Evolutionary conservation across 2,888 invertebrate species (phyloP).

Genomic region (Tridacna crocea): DNA sequence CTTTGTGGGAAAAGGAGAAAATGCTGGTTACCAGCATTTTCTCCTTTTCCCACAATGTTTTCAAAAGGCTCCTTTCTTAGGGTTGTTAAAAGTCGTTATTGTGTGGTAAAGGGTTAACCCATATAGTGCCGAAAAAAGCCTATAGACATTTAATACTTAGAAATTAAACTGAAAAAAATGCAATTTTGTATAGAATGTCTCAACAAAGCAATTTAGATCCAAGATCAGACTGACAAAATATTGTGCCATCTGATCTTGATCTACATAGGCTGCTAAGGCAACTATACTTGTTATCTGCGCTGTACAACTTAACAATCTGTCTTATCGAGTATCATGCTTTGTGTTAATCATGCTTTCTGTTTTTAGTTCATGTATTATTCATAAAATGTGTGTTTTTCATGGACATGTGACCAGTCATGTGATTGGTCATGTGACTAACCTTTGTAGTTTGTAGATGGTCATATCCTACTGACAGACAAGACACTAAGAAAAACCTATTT

Average conservation of each 20-base stretch:
- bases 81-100: background rate
- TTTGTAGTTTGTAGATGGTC: slow-evolving; percentile 14
- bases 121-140: no score
- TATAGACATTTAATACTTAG: no score
- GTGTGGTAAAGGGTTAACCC: no score
- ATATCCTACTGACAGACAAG: slow-evolving; percentile 26
- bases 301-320: no score
- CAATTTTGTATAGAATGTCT: no score
- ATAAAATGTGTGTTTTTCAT: slow-evolving; percentile 23
- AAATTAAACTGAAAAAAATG: no score
- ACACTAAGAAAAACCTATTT: background rate
- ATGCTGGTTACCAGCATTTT: background rate
- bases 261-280: no score
- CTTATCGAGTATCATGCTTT: no score
- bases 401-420: slow-evolving; percentile 23
- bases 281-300: no score
- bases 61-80: background rate
- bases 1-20: background rate
- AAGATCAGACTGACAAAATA: no score
- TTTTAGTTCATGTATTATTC: slow-evolving; percentile 18
- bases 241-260: no score
- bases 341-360: slow-evolving; percentile 3
- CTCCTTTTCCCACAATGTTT: background rate
- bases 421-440: slow-evolving; percentile 16
- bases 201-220: no score